Base-by-base conservation (phyloP, 2,888 invertebrate genomes). In the Anthophora plumipes region DNA sequence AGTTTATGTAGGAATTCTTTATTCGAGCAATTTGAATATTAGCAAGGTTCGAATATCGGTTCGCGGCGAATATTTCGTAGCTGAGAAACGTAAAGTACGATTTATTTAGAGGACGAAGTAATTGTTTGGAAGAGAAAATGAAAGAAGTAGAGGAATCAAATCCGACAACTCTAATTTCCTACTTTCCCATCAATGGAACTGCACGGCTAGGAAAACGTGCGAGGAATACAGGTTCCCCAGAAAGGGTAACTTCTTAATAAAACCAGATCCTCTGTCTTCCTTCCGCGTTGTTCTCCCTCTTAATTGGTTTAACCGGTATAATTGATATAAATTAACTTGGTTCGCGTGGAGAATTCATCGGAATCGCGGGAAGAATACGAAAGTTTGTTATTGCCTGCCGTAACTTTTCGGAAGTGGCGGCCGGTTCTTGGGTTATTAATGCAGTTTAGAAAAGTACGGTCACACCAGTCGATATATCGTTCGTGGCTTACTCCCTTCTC, bases 281-380 rank as follows among this genome's bases (percentile, higher is more conserved):
- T 7, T 11, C 14, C 12, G 54, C 11, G 17, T 60, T 55, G 64
- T 64, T n/a, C 57, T 52, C 68, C 31, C 37, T 39, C 54, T 79
- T 86, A 84, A 86, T 86, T 79, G 82, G 67, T 82, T 82, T 63
- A 67, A 68, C 75, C 59, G 67, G 57, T 60, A 72, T 86, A 86
- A 85, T 86, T 84, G 87, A 86, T 86, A 85, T 76, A 82, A 84
- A 84, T 82, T 78, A 82, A 84, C 72, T 59, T 57, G n/a, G 39
- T 60, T 71, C 57, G 70, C 57, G 59, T 25, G 55, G 76, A 64
- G 70, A 63, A 80, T 86, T 76, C 76, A 78, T 82, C 63, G 69
- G 60, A 46, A 64, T 48, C 67, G 75, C 81, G 9, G 22, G 60
- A 82, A 80, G 76, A 84, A 80, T 77, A 79, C 70, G 63, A 75